These are phyloP conservation scores for Cyrtonyx montezumae DNA, from an alignment of 2,113 vertebrate genomes.

Conservation along the genomic window DNA sequence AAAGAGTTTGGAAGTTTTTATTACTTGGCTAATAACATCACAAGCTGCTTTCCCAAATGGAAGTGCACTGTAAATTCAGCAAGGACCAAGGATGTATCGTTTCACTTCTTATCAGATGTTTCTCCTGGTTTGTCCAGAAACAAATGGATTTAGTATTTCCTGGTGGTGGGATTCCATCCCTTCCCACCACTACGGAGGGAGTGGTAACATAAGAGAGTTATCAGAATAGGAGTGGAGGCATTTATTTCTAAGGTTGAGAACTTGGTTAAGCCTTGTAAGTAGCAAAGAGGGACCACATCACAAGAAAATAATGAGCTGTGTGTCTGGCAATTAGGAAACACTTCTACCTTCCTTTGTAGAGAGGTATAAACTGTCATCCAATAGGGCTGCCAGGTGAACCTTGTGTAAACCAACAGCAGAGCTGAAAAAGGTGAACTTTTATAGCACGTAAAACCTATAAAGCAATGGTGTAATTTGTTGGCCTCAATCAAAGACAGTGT, in stretches of 20 bases:
- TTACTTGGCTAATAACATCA: neutral
- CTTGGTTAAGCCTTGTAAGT: neutral
- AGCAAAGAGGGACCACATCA: neutral
- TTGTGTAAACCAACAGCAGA: neutral
- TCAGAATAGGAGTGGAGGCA: neutral
- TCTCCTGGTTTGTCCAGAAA: neutral
- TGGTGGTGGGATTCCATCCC: neutral
- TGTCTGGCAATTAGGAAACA: neutral
- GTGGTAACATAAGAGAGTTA: too few relatives aligned
- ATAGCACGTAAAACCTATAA: fast-evolving
- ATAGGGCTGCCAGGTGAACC: neutral
- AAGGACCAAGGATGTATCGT: neutral
- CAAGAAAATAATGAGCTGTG: neutral
- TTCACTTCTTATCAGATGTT: neutral
- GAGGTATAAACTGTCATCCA: neutral
- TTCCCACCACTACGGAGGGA: neutral
- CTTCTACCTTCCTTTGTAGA: neutral
- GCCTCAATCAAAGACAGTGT: fast-evolving
- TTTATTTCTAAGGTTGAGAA: neutral
- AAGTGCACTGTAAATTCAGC: neutral
- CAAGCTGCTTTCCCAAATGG: neutral
- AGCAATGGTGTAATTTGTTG: neutral
- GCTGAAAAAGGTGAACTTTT: neutral
- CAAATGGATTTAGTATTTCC: neutral
- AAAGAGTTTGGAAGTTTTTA: neutral